phyloP scores from a whole-genome alignment of 2,113 vertebrate genomes.

The Ciconia stormi region DNA sequence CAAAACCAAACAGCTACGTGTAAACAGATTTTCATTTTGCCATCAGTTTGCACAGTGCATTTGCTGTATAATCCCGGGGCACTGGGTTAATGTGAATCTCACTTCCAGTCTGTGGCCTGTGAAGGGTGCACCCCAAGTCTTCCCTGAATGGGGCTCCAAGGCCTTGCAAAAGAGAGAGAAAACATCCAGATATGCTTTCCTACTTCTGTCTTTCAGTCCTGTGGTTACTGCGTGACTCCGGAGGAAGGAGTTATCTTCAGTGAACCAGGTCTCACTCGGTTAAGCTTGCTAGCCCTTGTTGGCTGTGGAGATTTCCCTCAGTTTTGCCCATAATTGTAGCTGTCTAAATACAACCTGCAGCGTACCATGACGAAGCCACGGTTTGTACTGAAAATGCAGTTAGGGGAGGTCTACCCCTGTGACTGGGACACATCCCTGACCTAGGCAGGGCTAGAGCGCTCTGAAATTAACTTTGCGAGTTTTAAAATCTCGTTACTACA shows the following conservation, averaged over 20 bases:
- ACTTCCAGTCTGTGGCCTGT: neutral
- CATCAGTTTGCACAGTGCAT: neutral
- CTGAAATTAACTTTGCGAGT: neutral
- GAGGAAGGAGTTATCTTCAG: neutral
- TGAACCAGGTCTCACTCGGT: neutral
- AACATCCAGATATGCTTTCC: neutral
- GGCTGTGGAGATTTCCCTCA: neutral
- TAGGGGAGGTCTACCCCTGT: neutral
- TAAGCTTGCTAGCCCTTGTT: neutral
- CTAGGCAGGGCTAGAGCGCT: neutral
- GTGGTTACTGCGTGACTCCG: neutral
- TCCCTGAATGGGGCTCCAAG: neutral
- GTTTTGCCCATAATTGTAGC: neutral
- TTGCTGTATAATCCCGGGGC: neutral
- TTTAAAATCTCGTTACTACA: neutral
- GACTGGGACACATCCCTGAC: neutral
- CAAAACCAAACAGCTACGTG: neutral
- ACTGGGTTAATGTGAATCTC: neutral
- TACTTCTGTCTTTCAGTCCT: neutral
- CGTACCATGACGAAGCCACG: rapidly evolving
- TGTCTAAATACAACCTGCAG: no score
- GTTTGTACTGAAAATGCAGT: neutral
- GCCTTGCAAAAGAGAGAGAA: neutral
- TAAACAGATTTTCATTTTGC: neutral
- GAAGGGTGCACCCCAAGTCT: rapidly evolving